Evolutionary conservation across 2,888 invertebrate genomes (phyloP), one percentile per base, ranked within the genome.

Genomic region (Ennomos fuscantarius): DNA sequence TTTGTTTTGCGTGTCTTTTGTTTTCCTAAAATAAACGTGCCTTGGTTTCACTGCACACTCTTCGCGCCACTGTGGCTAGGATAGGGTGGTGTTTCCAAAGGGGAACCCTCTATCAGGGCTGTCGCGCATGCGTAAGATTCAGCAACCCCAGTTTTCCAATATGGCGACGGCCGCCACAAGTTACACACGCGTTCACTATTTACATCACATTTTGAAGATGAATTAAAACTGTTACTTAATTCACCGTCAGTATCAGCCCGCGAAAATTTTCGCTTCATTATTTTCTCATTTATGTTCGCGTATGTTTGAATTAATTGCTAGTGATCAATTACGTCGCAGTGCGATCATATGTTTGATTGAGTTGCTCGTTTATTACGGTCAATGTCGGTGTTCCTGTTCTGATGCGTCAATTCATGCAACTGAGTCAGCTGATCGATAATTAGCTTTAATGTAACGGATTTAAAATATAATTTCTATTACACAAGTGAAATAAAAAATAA

Each of bases 131-230:
- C 89, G 89, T 78, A 63, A 74, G 72, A 47, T 43, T 48, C 66
- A 74, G 66, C 81, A 77, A 78, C 87, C 88, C 89, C 76, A 79
- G 74, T 74, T 71, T 84, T 84, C 81, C 89, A 91, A 91, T 89
- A 91, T 91, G 91, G 91, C 91, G 89, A 62, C 82, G 81, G 70
- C 78, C 89, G 89, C 89, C 90, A 87, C 79, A 78, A 83, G 79
- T 78, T 73, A 72, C 84, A 79, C 89, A 90, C 91, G 89, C 89
- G 84, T 78, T 73, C 66, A 74, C 65, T 87, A 82, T 87, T 87
- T 83, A 81, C 79, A 79, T 69, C 60, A 55, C 63, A 59, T 61
- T 66, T 65, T 63, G 53, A 54, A 49, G 59, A 39, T 63, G 9
- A 44, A 59, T 45, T 44, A 50, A n/a, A 60, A 55, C 31, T 50